Evolutionary conservation across 2,797 vertebrate species (phyloP), one percentile per base, ranked within the genome.

Genomic region (Spinus pinus): DNA sequence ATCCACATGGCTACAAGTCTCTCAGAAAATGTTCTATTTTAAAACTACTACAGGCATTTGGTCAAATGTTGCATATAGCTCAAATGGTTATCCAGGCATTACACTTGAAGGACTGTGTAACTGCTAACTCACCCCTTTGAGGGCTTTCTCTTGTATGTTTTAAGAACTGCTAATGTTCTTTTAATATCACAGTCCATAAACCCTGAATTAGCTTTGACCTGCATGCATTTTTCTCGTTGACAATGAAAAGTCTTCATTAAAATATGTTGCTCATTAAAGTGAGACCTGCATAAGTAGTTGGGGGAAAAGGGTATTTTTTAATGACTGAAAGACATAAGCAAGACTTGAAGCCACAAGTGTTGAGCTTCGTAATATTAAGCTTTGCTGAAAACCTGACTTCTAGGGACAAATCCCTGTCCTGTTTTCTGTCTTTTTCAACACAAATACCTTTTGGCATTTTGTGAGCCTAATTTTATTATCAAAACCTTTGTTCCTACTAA

Each of bases 151-250:
- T 47, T 69, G 3, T 67, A 86, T 56, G 71, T 81, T 90, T 94
- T 83, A 94, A 93, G 61, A 80, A 49, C 66, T 78, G n/a, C 56
- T 88, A 51, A 86, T 92, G 46, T 54, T 79, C 41, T 86, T 93
- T 81, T 89, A 86, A 93, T 94, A 95, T 84, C 91, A 73, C 69
- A 93, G 78, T 89, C 88, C 75, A 72, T 95, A 94, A 96, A 85
- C 65, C 37, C 31, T 54, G 72, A 72, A 93, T 92, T 90, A 87
- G 23, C 30, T 97, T 90, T 94, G 71, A 85, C 85, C 61, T 85
- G 64, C 31, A 30, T 74, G 60, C 33, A 61, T 87, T 82, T 93
- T 86, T 90, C 66, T 95, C 0, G 4, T 35, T 65, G 61, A 71
- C 18, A 42, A 3, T 60, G 53, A 78, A 66, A 61, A 74, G 50